Base-by-base conservation (phyloP, 2,888 invertebrate genomes). In the Argyresthia albistria region DNA sequence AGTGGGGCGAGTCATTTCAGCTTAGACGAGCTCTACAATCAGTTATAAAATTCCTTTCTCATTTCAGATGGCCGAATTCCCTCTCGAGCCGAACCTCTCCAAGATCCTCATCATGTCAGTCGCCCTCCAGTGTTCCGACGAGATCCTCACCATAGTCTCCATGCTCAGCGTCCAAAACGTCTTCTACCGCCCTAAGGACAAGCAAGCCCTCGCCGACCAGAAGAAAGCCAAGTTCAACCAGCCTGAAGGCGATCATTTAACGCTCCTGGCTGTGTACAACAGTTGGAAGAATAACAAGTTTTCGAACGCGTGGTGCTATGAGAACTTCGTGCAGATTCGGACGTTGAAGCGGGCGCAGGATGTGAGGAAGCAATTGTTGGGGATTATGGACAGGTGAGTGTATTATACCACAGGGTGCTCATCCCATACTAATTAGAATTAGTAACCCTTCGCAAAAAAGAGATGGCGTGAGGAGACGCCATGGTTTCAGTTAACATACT, bases 51-150 rank as follows among this genome's bases (percentile, higher is more conserved):
- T 25, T 6, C 2, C 25, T 25, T 25, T 25, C 6, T 2, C 25
- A 58, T 72, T 80, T n/a, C 81, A 94, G 92, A 99, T 99, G 99
- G 99, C 99, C 0, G 99, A 99, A 80, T 99, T 99, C 76, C 99
- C 99, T 0, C 81, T 99, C 52, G 99, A 99, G 71, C 99, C 99
- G 0, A 98, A 97, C 79, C 89, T 99, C 25, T 97, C 98, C 0
- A 99, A 99, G 89, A 97, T 99, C 92, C 88, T 99, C 4, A 99
- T 99, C 55, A 99, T 99, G 98, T 98, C 98, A 0, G 99, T 99
- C 0, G 97, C 99, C 16, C 88, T 98, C 46, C 96, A 96, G 62
- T 99, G 99, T 70, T 97, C 97, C 0, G 99, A 99, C 75, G 99
- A 99, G 86, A 95, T 99, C 58, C 89, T 99, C 8, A 99, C 99